phyloP scores from a whole-genome alignment of 2,113 vertebrate species.

The Manacus vitellinus region DNA sequence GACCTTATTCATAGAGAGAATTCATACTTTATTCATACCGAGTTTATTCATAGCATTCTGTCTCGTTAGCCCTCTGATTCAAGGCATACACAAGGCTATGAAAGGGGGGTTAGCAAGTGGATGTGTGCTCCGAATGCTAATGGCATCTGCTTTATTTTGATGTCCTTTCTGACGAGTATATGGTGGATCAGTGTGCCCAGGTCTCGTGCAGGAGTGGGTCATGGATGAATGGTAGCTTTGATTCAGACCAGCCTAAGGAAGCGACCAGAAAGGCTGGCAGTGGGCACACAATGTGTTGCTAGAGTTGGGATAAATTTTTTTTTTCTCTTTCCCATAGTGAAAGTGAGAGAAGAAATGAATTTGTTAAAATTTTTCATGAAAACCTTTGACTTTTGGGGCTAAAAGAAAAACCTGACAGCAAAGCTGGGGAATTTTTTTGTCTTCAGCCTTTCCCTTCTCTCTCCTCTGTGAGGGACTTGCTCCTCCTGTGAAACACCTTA shows the following conservation, averaged over 20 bases:
- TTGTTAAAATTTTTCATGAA: neutral
- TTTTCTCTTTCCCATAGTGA: too few relatives aligned
- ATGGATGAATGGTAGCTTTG: slow-evolving; percentile 36
- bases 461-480: neutral
- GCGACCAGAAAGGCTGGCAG: neutral
- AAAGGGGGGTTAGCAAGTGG: slow-evolving; percentile 65
- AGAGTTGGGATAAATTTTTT: neutral
- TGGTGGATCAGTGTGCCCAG: slow-evolving; percentile 49
- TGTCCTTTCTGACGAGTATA: neutral
- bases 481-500: neutral
- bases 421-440: neutral
- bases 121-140: slow-evolving; percentile 60
- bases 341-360: neutral
- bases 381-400: neutral
- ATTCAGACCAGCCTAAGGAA: slow-evolving; percentile 12
- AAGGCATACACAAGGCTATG: slow-evolving; percentile 53
- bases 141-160: slow-evolving; percentile 56
- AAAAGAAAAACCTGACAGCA: neutral
- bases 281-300: neutral
- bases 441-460: neutral
- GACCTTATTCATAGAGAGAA: slow-evolving; percentile 52
- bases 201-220: slow-evolving; percentile 40
- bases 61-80: slow-evolving; percentile 60
- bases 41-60: slow-evolving; percentile 64
- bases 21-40: slow-evolving; percentile 64